These are phyloP conservation scores for Eupelmus urozonus DNA, from an alignment of 2,888 invertebrate genomes.

Conservation along the genomic window DNA sequence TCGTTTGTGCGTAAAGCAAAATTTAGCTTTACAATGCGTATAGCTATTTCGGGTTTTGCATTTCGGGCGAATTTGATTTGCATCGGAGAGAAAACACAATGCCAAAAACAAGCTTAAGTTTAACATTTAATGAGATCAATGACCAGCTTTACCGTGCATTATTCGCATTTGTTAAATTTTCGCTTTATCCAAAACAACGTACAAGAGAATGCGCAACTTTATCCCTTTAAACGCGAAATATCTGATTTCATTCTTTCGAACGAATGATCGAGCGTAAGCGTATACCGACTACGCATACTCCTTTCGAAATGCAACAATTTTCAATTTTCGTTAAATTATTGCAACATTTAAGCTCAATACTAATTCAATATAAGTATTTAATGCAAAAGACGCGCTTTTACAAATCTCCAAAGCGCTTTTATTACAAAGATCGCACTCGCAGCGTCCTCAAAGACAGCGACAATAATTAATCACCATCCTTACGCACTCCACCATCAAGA, in stretches of 20 bases:
- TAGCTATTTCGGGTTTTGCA: neutral
- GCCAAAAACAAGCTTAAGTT: conserved; percentile 2
- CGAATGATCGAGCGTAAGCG: neutral
- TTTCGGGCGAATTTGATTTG: conserved; percentile 5
- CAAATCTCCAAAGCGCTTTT: too few species aligned
- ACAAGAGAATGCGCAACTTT: neutral
- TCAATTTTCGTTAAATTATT: too few species aligned
- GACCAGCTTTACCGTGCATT: neutral
- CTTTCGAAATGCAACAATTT: too few species aligned
- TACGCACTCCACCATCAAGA: too few species aligned
- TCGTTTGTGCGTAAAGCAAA: neutral
- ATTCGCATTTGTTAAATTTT: conserved; percentile 22
- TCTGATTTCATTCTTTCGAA: conserved; percentile 20
- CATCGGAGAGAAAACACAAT: neutral
- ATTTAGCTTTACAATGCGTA: neutral
- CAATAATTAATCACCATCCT: too few species aligned
- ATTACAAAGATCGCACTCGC: too few species aligned
- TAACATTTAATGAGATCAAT: conserved; percentile 19
- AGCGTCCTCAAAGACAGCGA: too few species aligned
- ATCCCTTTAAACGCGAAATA: conserved; percentile 6
- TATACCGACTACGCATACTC: too few species aligned
- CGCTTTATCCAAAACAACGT: neutral
- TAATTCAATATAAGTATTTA: too few species aligned
- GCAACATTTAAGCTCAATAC: too few species aligned
- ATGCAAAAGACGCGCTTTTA: too few species aligned